Conservation (phyloP, 2,888 invertebrate genomes). For the Phalera bucephala region DNA sequence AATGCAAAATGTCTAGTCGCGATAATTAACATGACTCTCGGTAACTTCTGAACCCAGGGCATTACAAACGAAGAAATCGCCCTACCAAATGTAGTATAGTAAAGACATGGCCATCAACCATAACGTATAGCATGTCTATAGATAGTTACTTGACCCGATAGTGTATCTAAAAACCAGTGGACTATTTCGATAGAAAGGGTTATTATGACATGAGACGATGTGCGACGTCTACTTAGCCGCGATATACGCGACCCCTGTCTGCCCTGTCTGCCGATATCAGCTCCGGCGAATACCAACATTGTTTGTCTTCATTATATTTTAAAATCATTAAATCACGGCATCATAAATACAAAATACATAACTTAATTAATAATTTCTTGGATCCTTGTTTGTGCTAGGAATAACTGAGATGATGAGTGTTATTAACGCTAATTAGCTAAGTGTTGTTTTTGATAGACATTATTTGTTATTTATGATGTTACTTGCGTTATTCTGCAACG, state of each 20-base stretch:
- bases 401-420: neutral
- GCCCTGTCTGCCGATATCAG: conserved; percentile 43
- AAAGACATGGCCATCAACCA: too few relatives aligned
- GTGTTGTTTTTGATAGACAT: neutral
- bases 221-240: conserved; percentile 17
- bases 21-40: too few relatives aligned
- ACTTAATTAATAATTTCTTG: conserved; percentile 7
- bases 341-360: conserved; percentile 8
- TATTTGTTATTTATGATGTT: neutral
- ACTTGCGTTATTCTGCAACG: too few relatives aligned
- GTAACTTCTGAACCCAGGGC: too few relatives aligned
- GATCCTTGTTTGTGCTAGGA: neutral
- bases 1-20: too few relatives aligned
- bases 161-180: neutral
- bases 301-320: conserved; percentile 32
- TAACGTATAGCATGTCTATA: too few relatives aligned
- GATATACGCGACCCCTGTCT: conserved; percentile 52
- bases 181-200: conserved; percentile 28
- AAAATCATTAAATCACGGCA: conserved; percentile 25
- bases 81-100: too few relatives aligned
- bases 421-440: neutral
- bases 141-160: too few relatives aligned
- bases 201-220: conserved; percentile 20
- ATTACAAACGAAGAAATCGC: too few relatives aligned
- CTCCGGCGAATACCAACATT: conserved; percentile 23